Base-by-base conservation (phyloP, 2,113 vertebrate species). In the Corvus moneduloides region DNA sequence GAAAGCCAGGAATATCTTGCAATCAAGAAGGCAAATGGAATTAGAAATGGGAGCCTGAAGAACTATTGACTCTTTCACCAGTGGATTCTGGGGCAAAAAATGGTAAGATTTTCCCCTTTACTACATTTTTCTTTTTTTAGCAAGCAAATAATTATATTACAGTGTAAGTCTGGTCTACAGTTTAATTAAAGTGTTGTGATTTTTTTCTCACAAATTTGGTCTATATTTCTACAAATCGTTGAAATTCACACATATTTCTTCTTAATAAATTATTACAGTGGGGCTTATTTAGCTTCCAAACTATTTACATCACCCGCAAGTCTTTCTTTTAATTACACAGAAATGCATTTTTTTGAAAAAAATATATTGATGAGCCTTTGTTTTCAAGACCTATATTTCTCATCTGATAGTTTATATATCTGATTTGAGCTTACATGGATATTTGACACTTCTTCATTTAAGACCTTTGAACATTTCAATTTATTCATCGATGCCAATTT, bases 41-140 rank as follows among this genome's bases (percentile, higher is more conserved):
- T 54, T 52, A n/a, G 48, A 78, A 76, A 73, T 10, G 19, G 12
- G 10, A 91, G 81, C 28, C 37, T 73, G 27, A 41, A 79, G 58
- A 85, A 35, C 13, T 66, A 20, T 16, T 66, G 74, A 37, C 8
- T 26, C 27, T 43, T 64, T 78, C n/a, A 63, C 11, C 28, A 37
- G 2, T 28, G 28, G 22, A 64, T 43, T 64, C 59, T 2, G 2
- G 11, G 3, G 6, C 5, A 3, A 0, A 3, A 3, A 27, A 14
- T 20, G 23, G 43, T 67, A 86, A 51, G 28, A 27, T 55, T 84
- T 79, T 72, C 17, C 20, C 0, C 7, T 87, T 82, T n/a, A 51
- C 8, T 72, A 11, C 2, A 26, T n/a, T 63, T 78, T 7, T 30
- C 3, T 37, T 55, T 75, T 39, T 79, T 76, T 14, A 37, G 3